phyloP scores from a whole-genome alignment of 1,140 invertebrate species.

The Drosophila simulans region DNA sequence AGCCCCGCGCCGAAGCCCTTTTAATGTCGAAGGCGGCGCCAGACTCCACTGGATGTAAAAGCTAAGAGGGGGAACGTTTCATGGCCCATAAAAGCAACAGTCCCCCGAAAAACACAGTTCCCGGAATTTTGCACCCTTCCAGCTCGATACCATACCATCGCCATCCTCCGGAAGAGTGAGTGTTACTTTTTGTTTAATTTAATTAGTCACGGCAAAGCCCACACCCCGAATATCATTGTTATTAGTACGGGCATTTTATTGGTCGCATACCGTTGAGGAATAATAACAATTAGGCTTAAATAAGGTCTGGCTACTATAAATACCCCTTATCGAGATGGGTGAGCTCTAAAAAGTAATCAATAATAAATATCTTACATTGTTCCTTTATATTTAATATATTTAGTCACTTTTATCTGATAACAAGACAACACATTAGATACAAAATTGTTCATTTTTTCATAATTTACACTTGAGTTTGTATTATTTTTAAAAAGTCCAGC shows the following conservation, averaged over 20 bases:
- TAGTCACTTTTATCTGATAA: too few species aligned
- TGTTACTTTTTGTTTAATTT: conserved; percentile 78
- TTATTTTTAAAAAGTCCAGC: neutral
- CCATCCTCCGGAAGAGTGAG: conserved; percentile 40
- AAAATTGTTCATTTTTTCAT: neutral
- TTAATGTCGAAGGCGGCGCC: conserved; percentile 52
- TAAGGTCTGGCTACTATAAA: neutral
- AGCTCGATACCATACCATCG: conserved; percentile 9
- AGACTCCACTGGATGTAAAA: conserved; percentile 20
- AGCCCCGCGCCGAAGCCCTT: conserved; percentile 52
- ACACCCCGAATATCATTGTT: conserved; percentile 55
- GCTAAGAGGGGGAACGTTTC: conserved; percentile 43
- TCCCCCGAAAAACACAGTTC: conserved; percentile 15
- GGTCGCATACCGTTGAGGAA: conserved; percentile 47
- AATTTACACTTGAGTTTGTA: too few species aligned
- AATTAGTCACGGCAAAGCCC: conserved; percentile 57
- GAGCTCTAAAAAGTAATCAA: neutral
- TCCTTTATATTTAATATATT: too few species aligned
- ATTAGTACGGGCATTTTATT: conserved; percentile 63
- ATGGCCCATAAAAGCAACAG: conserved; percentile 73
- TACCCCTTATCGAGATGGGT: conserved; percentile 12
- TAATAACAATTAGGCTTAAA: conserved; percentile 50
- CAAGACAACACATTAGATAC: too few species aligned
- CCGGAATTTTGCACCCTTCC: conserved; percentile 7
- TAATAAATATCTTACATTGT: too few species aligned